These are phyloP conservation scores for Carlito syrichta DNA, from an alignment of 2,113 vertebrate species.

Conservation along the genomic window DNA sequence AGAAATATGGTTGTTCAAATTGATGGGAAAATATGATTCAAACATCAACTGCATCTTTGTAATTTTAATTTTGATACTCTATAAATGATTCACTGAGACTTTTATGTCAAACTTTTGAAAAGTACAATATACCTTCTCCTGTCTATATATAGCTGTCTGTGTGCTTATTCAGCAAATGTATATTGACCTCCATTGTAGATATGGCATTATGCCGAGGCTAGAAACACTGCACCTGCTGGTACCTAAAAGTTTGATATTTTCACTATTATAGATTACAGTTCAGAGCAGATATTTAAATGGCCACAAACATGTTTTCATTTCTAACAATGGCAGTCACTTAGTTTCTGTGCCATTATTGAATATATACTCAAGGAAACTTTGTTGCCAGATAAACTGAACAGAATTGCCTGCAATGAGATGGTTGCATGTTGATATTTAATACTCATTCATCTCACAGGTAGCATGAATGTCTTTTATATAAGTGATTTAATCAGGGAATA, in stretches of 20 bases:
- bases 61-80: constrained; percentile 19
- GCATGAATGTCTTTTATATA: constrained; percentile 49
- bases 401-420: background rate
- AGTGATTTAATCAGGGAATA: constrained; percentile 53
- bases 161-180: background rate
- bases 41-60: constrained; percentile 46
- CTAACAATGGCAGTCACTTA: background rate
- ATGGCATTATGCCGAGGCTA: background rate
- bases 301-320: background rate
- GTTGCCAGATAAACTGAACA: background rate
- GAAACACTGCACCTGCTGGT: background rate
- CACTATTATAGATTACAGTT: background rate
- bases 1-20: constrained; percentile 68
- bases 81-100: constrained; percentile 26
- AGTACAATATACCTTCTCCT: background rate
- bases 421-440: background rate
- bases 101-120: background rate
- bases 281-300: background rate
- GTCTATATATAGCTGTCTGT: background rate
- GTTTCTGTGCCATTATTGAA: background rate
- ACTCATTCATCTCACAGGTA: constrained; percentile 51
- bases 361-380: background rate
- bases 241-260: background rate
- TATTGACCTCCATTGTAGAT: background rate
- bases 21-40: constrained; percentile 69